Evolutionary conservation across 1,140 invertebrate species (phyloP), one percentile per base, ranked within the genome.

Genomic region (Ceratina japonica): DNA sequence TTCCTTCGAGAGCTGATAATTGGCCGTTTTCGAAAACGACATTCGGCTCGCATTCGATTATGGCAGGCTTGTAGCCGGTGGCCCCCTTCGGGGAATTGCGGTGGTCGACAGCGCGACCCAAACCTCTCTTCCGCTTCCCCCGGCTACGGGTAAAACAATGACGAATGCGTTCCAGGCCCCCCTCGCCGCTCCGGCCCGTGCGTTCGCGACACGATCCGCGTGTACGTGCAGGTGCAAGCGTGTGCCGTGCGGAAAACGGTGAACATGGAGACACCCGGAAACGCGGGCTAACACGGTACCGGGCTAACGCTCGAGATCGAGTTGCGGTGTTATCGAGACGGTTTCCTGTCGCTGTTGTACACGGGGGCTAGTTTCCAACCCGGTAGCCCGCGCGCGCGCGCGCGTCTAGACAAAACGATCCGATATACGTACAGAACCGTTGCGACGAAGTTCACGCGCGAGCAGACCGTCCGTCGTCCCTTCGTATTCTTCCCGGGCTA

Each of bases 301-400:
- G 37, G 71, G 37, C 37, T 54, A 69, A 74, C 74, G 81, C 69
- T 77, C 83, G 85, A 87, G 85, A 90, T 88, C 86, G 88, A 82
- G 83, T 82, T 83, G 88, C 84, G 86, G 83, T 83, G 87, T 87
- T 86, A 86, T 86, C 79, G 83, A 81, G 65, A 78, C 63, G 65
- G 58, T 64, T 58, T 75, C 73, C 77, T 22, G 24, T 61, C 56
- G 54, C 59, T 64, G 75, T 79, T 79, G 12, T 75, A 66, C 63
- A 18, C 58, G 64, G 37, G 37, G 54, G 49, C 56, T 24, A 49
- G 78, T 66, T 62, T 15, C 31, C 37, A 44, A 44, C 37, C 2
- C 37, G 10, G 37, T 44, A 70, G 66, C 62, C 54, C 22, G 63
- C 54, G 56, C 12, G 20, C 44, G 68, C 22, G 63, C 54, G 56